phyloP scores from a whole-genome alignment of 1,140 invertebrate genomes.

The Pseudachorutes palmiensis region DNA sequence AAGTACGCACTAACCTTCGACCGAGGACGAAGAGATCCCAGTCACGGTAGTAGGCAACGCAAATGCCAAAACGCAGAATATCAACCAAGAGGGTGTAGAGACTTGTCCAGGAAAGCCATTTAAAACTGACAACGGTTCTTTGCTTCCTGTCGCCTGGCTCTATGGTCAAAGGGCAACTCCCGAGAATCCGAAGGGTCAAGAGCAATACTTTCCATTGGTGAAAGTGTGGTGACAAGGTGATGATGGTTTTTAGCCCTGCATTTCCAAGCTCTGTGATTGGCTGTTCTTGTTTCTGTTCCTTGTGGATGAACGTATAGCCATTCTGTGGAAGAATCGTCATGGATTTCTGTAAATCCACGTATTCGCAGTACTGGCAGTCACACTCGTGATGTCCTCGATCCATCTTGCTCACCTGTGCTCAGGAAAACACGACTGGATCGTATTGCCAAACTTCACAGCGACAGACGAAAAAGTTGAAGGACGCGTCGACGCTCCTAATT shows the following conservation, averaged over 20 bases:
- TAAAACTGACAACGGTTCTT: background rate
- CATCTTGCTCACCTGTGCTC: too few relatives aligned
- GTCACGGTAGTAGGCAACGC: constrained; percentile 3
- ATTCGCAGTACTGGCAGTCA: background rate
- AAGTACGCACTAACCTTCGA: background rate
- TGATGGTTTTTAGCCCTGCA: too few relatives aligned
- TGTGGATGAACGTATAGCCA: background rate
- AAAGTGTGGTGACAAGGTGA: background rate
- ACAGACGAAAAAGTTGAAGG: too few relatives aligned
- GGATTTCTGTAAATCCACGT: background rate
- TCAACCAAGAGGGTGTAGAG: background rate
- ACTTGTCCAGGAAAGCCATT: background rate
- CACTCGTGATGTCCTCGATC: too few relatives aligned
- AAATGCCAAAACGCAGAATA: background rate
- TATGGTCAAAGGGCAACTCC: background rate
- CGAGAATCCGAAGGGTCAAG: background rate
- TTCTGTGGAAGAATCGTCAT: background rate
- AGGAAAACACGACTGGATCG: too few relatives aligned
- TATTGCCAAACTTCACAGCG: too few relatives aligned
- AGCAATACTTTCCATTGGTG: too few relatives aligned
- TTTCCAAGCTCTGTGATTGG: too few relatives aligned
- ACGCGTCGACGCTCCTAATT: background rate
- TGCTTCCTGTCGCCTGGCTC: background rate
- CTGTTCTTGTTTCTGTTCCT: background rate
- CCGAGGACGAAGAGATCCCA: background rate